Evolutionary conservation across 30 jellyfish, hydroid and myxozoan genomes (phyloP).

Genomic region (Sanderia malayensis): DNA sequence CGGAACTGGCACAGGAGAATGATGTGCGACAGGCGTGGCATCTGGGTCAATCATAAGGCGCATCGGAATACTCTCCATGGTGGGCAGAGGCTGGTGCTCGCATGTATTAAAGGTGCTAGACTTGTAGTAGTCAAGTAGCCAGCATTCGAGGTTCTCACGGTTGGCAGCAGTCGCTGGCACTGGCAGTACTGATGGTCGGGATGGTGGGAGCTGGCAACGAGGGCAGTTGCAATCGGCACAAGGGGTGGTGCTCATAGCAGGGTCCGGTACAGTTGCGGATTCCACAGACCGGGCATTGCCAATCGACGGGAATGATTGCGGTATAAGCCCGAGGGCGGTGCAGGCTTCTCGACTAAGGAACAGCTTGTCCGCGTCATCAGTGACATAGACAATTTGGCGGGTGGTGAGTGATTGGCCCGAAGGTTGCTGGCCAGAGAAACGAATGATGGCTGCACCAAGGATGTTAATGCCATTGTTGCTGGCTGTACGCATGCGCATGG

Average conservation of each 20-base stretch:
- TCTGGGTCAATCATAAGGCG: slow-evolving; percentile 9
- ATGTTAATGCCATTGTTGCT: no score
- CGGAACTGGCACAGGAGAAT: slow-evolving; percentile 14
- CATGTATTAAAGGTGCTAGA: no score
- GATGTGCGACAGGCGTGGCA: slow-evolving; percentile 34
- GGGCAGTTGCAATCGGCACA: no score
- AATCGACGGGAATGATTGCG: background rate
- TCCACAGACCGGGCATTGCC: background rate
- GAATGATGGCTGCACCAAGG: no score
- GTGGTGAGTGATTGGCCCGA: no score
- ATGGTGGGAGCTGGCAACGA: background rate
- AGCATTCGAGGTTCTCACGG: no score
- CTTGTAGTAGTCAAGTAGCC: no score
- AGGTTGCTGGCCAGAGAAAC: no score
- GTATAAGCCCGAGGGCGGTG: background rate
- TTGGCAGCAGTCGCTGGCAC: no score
- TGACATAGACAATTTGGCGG: background rate
- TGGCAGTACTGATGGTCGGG: no score
- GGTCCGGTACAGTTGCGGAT: background rate
- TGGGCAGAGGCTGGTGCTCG: background rate
- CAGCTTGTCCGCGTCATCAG: background rate
- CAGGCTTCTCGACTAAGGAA: background rate
- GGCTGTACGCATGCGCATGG: no score
- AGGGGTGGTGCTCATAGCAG: background rate
- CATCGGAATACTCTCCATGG: background rate